Evolutionary conservation across 2,797 vertebrate species (phyloP).

Genomic region (Aselliscus stoliczkanus): DNA sequence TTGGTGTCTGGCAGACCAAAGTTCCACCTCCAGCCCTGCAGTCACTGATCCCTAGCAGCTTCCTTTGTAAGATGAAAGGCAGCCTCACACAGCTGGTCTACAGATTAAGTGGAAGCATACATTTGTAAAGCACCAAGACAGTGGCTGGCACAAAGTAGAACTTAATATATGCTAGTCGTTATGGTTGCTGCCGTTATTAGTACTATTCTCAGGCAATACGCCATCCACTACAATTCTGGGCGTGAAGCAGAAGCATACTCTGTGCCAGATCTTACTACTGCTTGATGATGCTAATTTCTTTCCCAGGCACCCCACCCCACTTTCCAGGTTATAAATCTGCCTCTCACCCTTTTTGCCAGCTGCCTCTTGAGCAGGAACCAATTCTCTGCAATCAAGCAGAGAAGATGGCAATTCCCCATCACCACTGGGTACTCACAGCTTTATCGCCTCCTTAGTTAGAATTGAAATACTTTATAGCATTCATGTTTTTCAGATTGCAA

Average conservation of each 20-base stretch:
- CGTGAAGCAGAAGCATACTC: not conserved
- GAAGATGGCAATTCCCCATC: conserved; percentile 36
- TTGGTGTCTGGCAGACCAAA: too few species aligned
- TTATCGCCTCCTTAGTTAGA: conserved; percentile 43
- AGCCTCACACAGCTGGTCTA: not conserved
- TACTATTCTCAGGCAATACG: not conserved
- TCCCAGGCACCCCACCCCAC: not conserved
- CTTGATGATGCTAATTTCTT: conserved; percentile 8
- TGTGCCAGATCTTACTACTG: not conserved
- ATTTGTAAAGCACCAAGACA: not conserved
- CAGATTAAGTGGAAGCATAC: not conserved
- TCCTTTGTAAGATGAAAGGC: not conserved
- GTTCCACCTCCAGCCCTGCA: not conserved
- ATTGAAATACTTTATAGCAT: conserved; percentile 44
- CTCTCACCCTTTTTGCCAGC: conserved; percentile 34
- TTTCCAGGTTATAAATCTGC: conserved; percentile 51
- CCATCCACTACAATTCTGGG: not conserved
- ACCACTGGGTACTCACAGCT: conserved; percentile 22
- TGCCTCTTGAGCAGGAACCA: conserved; percentile 61
- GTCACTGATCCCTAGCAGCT: not conserved
- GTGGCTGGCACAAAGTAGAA: not conserved
- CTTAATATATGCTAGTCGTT: fast-evolving
- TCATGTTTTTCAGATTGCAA: conserved; percentile 50
- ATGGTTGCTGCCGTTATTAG: not conserved
- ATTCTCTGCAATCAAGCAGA: conserved; percentile 40